Conservation (phyloP, 1,140 invertebrate genomes). For the Drosophila biarmipes region DNA sequence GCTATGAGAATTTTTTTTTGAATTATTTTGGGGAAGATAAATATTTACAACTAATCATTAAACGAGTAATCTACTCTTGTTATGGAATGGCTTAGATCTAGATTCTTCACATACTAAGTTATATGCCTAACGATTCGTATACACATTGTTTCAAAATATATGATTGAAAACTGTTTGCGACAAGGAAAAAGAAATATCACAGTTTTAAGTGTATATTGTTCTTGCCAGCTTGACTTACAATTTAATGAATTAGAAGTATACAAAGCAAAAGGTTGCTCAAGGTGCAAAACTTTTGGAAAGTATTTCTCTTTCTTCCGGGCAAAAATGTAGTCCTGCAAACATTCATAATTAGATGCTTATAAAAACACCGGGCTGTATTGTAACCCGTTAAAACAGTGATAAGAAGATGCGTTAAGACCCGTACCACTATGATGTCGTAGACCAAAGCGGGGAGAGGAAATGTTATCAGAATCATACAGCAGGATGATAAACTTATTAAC, state of each 20-base stretch:
- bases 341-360: conserved; percentile 15
- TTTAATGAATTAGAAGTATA: background rate
- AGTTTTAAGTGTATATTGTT: conserved; percentile 9
- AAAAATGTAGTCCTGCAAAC: background rate
- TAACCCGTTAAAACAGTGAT: conserved; percentile 27
- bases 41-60: conserved; percentile 20
- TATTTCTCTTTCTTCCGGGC: conserved; percentile 22
- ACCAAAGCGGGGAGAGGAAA: conserved; percentile 2
- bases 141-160: conserved; percentile 16
- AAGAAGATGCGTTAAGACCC: conserved; percentile 9
- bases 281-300: conserved; percentile 28
- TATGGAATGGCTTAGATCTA: conserved; percentile 16
- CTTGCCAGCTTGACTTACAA: conserved; percentile 3
- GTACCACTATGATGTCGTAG: conserved; percentile 9
- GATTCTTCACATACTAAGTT: conserved; percentile 18
- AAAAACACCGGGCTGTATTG: conserved; percentile 2
- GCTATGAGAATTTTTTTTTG: conserved; percentile 11
- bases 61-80: conserved; percentile 21
- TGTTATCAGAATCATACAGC: conserved; percentile 10
- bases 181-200: conserved; percentile 3
- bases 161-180: conserved; percentile 1
- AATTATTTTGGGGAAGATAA: conserved; percentile 5
- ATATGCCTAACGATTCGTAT: background rate
- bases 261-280: conserved; percentile 32
- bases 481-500: background rate